A percentile compares a stretch with the other conserved stretches of the same genome.
Conservation (phyloP, 2,113 vertebrate species). For the Butorides virescens region DNA sequence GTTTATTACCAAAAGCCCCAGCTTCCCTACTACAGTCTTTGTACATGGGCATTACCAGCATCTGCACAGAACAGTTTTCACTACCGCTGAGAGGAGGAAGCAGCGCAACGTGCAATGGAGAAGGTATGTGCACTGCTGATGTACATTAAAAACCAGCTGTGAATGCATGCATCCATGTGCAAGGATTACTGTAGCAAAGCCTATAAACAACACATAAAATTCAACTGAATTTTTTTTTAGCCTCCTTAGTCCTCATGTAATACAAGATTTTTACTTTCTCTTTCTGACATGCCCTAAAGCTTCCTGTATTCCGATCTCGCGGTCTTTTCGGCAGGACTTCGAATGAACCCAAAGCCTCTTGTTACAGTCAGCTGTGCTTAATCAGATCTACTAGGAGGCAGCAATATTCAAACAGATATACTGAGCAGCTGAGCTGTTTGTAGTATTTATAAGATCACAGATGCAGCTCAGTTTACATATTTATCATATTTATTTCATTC, state of each 20-base stretch:
- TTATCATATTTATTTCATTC: background rate
- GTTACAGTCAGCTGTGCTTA: background rate
- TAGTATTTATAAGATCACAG: background rate
- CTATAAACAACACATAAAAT: background rate
- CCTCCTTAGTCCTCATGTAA: background rate
- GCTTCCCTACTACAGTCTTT: background rate
- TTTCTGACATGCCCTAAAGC: background rate
- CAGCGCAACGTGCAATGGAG: background rate
- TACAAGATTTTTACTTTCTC: background rate
- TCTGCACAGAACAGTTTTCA: background rate
- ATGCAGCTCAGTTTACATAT: background rate
- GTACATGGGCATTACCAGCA: background rate
- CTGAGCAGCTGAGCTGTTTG: background rate
- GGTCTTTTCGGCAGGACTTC: background rate
- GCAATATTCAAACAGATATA: background rate
- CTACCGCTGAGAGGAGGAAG: background rate
- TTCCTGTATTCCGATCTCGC: background rate
- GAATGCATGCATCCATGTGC: background rate
- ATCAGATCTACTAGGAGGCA: background rate
- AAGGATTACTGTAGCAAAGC: background rate
- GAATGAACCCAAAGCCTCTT: background rate
- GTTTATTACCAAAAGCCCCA: background rate
- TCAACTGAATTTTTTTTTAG: background rate
- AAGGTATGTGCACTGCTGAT: background rate
- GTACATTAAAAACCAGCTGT: background rate